phyloP scores from a whole-genome alignment of 2,888 invertebrate genomes.

The Oegoconia quadripuncta region DNA sequence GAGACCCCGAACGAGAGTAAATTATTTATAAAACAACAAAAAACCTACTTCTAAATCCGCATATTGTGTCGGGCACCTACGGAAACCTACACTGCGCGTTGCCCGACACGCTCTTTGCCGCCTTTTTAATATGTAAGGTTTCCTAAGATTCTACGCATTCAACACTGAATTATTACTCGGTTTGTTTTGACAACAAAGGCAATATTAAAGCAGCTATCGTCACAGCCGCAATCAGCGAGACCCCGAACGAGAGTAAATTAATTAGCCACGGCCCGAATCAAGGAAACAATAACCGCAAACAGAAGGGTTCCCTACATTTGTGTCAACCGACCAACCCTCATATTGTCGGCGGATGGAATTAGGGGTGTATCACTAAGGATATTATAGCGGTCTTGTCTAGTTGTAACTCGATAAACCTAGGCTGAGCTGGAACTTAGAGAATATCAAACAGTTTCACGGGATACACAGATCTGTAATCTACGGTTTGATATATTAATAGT shows the following conservation, averaged over 20 bases:
- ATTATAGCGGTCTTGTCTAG: neutral
- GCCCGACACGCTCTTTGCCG: no score
- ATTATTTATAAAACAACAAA: no score
- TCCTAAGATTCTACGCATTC: no score
- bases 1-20: conserved; percentile 29
- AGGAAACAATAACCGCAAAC: conserved; percentile 73
- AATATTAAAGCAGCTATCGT: conserved; percentile 21
- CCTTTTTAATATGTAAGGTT: no score
- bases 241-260: conserved; percentile 49
- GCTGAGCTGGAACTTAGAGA: neutral
- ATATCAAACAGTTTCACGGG: neutral
- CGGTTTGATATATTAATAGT: no score
- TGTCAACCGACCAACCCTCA: conserved; percentile 67
- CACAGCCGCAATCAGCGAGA: conserved; percentile 40
- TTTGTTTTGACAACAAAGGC: conserved; percentile 24
- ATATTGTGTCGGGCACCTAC: no score
- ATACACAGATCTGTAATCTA: no score
- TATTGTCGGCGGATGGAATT: conserved; percentile 23
- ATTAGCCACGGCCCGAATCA: conserved; percentile 62
- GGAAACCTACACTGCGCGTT: no score
- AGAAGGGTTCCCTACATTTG: conserved; percentile 62
- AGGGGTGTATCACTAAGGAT: neutral
- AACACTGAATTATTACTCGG: conserved; percentile 19
- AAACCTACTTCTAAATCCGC: no score
- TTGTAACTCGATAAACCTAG: conserved; percentile 2